Base-by-base conservation (phyloP, 2,888 invertebrate genomes). In the Leptopilina drosophilae region DNA sequence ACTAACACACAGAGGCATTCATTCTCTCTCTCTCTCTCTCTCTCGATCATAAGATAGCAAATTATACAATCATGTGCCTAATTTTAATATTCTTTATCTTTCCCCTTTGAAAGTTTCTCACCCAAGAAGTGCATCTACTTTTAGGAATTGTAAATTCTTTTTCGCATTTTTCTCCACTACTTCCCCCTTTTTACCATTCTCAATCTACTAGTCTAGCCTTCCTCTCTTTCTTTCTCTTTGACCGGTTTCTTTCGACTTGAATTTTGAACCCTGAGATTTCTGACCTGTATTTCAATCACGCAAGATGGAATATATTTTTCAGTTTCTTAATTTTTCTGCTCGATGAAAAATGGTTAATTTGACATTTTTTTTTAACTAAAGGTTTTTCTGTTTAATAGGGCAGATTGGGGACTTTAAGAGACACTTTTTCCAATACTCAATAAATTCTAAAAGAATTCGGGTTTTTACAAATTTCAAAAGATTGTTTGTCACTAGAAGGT, bases 31-130 rank as follows among this genome's bases (percentile, higher is more conserved):
- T 49, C 46, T 9, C 46, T 46, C 9, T 9, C 26, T 26, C 33
- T 33, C 33, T 33, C 33, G 73, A 73, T 73, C 53, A 56, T n/a
- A 56, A 33, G 73, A 73, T 33, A 73, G 33, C 73, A 33, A 73
- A 56, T 56, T 33, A 33, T 33, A 33, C 33, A 33, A 33, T 33
- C 73, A 56, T n/a, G 33, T 40, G 26, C 14, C 49, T 26, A 14
- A 73, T 67, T n/a, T 67, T n/a, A 67, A 67, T 67, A 42, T 46
- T 73, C 53, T 56, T 12, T 73, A 73, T 56, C 73, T 56, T 26
- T 46, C 46, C 53, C 73, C 56, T 14, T 53, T 73, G 8, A 33
- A 11, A 64, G 33, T 64, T 15, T 64, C 26, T 33, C 26, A 15
- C 20, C n/a, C 33, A n/a, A 56, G n/a, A 12, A 56, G 33, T 33